These are phyloP conservation scores for Asarcornis scutulata DNA, from an alignment of 2,113 vertebrate genomes.

Conservation along the genomic window DNA sequence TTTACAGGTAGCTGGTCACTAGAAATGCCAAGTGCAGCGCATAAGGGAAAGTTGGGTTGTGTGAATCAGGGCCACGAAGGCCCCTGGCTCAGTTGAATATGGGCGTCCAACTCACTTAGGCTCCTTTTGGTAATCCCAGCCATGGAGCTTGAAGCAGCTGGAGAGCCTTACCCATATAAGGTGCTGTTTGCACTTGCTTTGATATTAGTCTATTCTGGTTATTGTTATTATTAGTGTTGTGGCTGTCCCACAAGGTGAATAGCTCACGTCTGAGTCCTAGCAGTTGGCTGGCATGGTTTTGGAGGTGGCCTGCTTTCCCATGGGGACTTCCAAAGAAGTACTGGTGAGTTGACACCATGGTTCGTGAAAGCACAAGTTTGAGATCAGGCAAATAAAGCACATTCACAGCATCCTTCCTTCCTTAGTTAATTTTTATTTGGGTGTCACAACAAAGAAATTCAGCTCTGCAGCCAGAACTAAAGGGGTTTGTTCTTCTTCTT, in stretches of 20 bases:
- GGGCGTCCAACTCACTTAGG: neutral
- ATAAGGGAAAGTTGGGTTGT: neutral
- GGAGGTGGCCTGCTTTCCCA: neutral
- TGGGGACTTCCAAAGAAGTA: neutral
- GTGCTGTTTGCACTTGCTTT: neutral
- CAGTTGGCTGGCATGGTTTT: neutral
- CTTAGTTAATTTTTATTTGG: neutral
- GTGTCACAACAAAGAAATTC: neutral
- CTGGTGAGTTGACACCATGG: neutral
- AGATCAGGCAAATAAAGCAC: neutral
- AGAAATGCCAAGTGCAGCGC: neutral
- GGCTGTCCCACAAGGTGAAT: neutral
- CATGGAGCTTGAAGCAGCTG: neutral
- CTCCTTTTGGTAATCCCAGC: neutral
- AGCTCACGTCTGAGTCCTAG: neutral
- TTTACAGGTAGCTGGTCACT: neutral
- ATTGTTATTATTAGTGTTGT: neutral
- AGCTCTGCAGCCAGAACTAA: neutral
- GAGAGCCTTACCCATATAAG: neutral
- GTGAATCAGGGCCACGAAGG: neutral
- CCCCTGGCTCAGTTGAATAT: neutral
- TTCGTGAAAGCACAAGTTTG: neutral
- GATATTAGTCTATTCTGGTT: neutral
- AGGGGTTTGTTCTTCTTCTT: neutral
- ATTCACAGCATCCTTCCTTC: neutral